Evolutionary conservation across 2,888 invertebrate species (phyloP).

Genomic region (Hedychridium roseum): DNA sequence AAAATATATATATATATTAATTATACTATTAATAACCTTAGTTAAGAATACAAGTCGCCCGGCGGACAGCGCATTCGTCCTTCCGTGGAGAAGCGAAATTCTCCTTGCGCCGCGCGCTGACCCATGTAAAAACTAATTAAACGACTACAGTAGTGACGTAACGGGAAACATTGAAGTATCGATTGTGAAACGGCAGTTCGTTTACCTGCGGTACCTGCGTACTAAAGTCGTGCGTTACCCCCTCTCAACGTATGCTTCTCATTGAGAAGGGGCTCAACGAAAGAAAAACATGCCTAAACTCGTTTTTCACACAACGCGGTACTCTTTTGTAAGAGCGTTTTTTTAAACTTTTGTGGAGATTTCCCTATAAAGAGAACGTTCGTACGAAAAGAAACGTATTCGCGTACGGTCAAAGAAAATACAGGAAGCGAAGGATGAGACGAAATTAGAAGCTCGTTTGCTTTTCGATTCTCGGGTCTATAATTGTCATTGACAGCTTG

Average conservation of each 20-base stretch:
- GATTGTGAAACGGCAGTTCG: conserved; percentile 19
- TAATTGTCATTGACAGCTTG: too few relatives aligned
- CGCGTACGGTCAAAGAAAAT: too few relatives aligned
- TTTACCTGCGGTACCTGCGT: conserved; percentile 14
- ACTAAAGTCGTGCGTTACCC: conserved; percentile 8
- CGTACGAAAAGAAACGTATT: too few relatives aligned
- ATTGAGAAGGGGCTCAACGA: too few relatives aligned
- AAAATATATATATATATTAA: conserved; percentile 38
- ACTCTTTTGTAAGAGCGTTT: too few relatives aligned
- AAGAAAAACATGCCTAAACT: too few relatives aligned
- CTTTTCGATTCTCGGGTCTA: too few relatives aligned
- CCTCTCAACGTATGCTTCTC: conserved; percentile 3
- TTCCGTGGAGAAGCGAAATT: neutral
- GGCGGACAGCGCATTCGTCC: neutral
- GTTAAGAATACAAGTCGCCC: conserved; percentile 20
- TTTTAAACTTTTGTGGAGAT: too few relatives aligned
- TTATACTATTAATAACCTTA: conserved; percentile 41
- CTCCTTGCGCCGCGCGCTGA: conserved; percentile 8
- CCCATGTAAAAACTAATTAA: conserved; percentile 28
- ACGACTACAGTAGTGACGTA: conserved; percentile 32
- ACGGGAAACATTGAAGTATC: conserved; percentile 25
- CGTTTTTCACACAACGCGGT: too few relatives aligned
- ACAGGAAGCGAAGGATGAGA: too few relatives aligned
- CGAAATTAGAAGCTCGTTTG: too few relatives aligned
- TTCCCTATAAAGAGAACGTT: too few relatives aligned